phyloP scores from a whole-genome alignment of 2,113 vertebrate genomes.

The Colaptes auratus region DNA sequence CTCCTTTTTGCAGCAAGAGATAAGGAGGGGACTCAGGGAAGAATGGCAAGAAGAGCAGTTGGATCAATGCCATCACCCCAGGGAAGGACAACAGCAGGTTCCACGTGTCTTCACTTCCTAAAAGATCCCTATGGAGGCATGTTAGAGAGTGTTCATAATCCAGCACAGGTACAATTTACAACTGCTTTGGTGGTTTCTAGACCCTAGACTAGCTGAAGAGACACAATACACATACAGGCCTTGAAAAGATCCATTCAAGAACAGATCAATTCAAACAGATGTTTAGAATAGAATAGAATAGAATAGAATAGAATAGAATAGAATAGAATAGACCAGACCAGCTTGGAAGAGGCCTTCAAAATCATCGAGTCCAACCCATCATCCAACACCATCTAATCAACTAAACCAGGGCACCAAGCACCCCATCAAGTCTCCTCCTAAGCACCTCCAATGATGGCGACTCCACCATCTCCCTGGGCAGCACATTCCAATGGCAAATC shows the following conservation, averaged over 20 bases:
- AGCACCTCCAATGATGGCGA: no score
- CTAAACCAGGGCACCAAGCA: no score
- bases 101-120: slow-evolving; percentile 84
- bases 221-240: background rate
- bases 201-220: background rate
- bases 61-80: slow-evolving; percentile 75
- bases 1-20: slow-evolving; percentile 79
- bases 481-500: no score
- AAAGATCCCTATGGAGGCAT: slow-evolving; percentile 75
- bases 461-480: no score
- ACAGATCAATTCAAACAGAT: background rate
- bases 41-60: slow-evolving; percentile 73
- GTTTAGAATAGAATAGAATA: no score
- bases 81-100: slow-evolving; percentile 79
- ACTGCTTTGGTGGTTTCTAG: background rate
- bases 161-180: background rate
- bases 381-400: no score
- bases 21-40: slow-evolving; percentile 77
- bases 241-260: background rate
- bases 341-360: no score
- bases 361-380: no score
- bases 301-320: no score
- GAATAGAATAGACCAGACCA: no score
- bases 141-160: background rate
- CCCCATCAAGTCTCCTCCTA: no score